These are phyloP conservation scores for Felis catus DNA, from an alignment of 2,113 vertebrate genomes.

Conservation along the genomic window DNA sequence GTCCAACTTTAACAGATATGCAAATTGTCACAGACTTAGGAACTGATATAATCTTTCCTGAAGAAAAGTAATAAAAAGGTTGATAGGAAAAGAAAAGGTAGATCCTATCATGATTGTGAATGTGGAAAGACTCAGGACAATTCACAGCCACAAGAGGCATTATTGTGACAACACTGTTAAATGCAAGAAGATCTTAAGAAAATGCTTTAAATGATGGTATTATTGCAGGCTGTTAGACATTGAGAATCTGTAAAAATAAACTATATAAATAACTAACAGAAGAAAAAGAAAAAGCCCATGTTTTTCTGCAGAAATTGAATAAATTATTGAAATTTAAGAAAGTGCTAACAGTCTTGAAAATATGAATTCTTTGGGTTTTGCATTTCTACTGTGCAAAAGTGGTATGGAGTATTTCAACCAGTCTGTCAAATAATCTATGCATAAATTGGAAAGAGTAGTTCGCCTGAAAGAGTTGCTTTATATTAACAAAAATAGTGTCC, in stretches of 20 bases:
- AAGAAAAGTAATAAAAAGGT: not conserved
- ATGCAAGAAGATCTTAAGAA: constrained; percentile 11
- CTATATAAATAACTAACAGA: constrained; percentile 70
- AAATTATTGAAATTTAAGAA: constrained; percentile 68
- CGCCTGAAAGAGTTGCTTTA: constrained; percentile 64
- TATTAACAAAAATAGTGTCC: constrained; percentile 8
- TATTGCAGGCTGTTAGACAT: constrained; percentile 25
- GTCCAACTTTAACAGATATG: not conserved
- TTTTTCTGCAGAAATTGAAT: constrained; percentile 71
- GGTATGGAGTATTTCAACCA: constrained; percentile 49
- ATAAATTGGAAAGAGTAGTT: constrained; percentile 48
- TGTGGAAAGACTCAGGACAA: not conserved
- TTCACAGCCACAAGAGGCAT: not conserved
- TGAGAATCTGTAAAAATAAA: constrained; percentile 50
- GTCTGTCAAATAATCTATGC: constrained; percentile 61
- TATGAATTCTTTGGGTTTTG: constrained; percentile 63
- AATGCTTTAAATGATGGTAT: not conserved
- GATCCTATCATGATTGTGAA: not conserved
- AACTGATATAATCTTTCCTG: not conserved
- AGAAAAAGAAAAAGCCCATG: constrained; percentile 70
- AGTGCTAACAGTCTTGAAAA: constrained; percentile 71
- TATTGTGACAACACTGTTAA: not conserved
- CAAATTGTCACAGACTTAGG: not conserved
- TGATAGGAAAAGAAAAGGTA: not conserved
- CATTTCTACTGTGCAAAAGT: constrained; percentile 63